Percentiles rank a stretch among this genome's conserved stretches.
phyloP scores from a whole-genome alignment of 1,140 invertebrate genomes.

The Olivierus martensii region DNA sequence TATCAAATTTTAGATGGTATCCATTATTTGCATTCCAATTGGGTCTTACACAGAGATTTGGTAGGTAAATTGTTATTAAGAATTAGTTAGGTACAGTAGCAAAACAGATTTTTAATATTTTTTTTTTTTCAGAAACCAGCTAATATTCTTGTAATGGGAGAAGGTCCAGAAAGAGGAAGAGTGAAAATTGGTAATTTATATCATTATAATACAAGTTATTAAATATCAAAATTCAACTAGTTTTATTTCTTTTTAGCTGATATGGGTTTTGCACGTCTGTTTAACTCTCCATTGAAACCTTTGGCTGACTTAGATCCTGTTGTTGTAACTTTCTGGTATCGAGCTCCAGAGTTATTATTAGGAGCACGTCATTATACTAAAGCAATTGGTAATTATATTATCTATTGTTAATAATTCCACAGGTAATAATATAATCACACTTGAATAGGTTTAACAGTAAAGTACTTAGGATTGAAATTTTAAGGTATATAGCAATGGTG shows the following conservation, averaged over 20 bases:
- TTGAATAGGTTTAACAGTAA: too few species aligned
- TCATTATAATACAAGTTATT: neutral
- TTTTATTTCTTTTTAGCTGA: slow-evolving; percentile 47
- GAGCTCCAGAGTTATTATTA: slow-evolving; percentile 89
- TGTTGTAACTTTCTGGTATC: slow-evolving; percentile 99
- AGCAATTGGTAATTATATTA: slow-evolving; percentile 64
- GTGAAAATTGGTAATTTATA: slow-evolving; percentile 65
- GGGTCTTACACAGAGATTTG: slow-evolving; percentile 97
- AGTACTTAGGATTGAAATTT: too few species aligned
- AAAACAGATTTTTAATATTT: neutral
- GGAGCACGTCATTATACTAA: slow-evolving; percentile 97
- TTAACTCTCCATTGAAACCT: slow-evolving; percentile 96
- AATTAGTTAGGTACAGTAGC: neutral
- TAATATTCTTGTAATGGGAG: slow-evolving; percentile 99
- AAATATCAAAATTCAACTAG: neutral
- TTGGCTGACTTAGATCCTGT: slow-evolving; percentile 97
- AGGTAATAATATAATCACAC: too few species aligned
- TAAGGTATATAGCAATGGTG: too few species aligned
- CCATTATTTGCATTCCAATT: slow-evolving; percentile 98
- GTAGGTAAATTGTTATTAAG: slow-evolving; percentile 37
- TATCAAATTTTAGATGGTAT: slow-evolving; percentile 99
- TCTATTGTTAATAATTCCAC: too few species aligned
- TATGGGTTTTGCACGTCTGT: slow-evolving; percentile 99
- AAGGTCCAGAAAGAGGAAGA: slow-evolving; percentile 86
- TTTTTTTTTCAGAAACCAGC: slow-evolving; percentile 73